Conservation (phyloP, 2,797 vertebrate genomes). For the Hapalemur alaotrensis region DNA sequence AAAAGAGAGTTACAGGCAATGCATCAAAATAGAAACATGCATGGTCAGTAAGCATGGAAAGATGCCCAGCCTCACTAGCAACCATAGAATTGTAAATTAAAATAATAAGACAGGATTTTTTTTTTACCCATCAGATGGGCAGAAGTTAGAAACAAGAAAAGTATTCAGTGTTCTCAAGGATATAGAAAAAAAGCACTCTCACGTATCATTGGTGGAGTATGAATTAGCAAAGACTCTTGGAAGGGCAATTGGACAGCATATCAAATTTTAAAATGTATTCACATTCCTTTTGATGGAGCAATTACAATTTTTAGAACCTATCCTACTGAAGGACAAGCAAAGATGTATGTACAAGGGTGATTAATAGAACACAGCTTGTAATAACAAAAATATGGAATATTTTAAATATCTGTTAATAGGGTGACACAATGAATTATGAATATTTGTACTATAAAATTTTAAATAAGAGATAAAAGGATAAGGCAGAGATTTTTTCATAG, state of each 20-base stretch:
- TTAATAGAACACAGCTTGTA: background rate
- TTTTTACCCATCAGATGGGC: background rate
- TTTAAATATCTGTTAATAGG: background rate
- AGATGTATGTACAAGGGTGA: background rate
- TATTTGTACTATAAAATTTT: constrained; percentile 35
- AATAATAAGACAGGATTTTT: background rate
- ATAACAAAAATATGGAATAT: background rate
- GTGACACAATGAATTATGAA: background rate
- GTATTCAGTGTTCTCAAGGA: background rate
- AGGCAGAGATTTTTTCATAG: background rate
- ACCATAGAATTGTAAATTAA: background rate
- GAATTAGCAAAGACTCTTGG: background rate
- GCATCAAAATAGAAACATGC: background rate
- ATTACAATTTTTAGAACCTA: background rate
- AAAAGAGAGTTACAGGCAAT: background rate
- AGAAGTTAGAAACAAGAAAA: background rate
- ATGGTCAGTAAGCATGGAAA: background rate
- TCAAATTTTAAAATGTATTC: background rate
- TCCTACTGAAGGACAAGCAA: background rate
- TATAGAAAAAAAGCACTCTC: background rate
- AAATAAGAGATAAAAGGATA: constrained; percentile 12
- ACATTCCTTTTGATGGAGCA: background rate
- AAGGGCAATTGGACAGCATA: background rate
- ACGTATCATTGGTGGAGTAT: background rate
- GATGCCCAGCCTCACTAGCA: background rate